phyloP scores from a whole-genome alignment of 2,113 vertebrate species.

The Geothlypis trichas region DNA sequence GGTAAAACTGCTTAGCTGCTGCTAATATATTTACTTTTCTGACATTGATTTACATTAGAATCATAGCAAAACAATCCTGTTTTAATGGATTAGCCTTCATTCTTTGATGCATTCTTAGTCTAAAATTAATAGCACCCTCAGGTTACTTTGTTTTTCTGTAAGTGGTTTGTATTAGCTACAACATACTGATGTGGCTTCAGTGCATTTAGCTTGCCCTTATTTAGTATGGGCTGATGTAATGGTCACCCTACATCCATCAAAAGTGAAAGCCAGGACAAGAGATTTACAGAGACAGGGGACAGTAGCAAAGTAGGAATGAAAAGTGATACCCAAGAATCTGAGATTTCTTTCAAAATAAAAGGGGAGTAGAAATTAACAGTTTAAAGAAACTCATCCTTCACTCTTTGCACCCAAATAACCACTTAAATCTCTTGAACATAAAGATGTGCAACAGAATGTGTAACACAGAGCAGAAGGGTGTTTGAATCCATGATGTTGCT shows the following conservation, averaged over 20 bases:
- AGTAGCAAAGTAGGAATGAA: neutral
- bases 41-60: constrained; percentile 59
- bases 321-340: neutral
- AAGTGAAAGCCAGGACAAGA: neutral
- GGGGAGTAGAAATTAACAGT: neutral
- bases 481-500: neutral
- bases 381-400: neutral
- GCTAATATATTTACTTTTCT: constrained; percentile 44
- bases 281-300: neutral
- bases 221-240: neutral
- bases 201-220: neutral
- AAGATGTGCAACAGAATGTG: neutral
- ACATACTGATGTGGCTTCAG: neutral
- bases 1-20: constrained; percentile 45
- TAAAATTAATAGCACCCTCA: constrained; percentile 63
- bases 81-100: constrained; percentile 50
- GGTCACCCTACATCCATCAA: neutral
- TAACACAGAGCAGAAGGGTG: neutral
- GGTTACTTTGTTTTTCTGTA: constrained; percentile 29
- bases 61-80: constrained; percentile 32
- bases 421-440: neutral
- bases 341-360: neutral
- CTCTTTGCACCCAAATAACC: neutral
- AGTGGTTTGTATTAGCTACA: constrained; percentile 20
- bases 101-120: constrained; percentile 28